Evolutionary conservation across 2,113 vertebrate species (phyloP).

Genomic region (Corvus moneduloides): DNA sequence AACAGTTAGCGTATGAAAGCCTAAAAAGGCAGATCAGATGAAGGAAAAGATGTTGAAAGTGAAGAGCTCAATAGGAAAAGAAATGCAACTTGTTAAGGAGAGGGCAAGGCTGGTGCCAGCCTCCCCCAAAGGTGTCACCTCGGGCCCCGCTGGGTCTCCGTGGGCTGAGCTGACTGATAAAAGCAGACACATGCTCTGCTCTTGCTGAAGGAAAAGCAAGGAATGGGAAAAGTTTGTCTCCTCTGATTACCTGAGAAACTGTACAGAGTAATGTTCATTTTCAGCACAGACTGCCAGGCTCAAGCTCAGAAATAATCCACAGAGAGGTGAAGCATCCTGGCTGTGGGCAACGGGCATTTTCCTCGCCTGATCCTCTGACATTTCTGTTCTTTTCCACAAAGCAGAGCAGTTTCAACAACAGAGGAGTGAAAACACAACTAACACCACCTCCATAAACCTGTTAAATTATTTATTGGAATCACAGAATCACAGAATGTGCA

Average conservation of each 20-base stretch:
- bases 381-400: neutral
- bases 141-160: rapidly evolving
- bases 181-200: neutral
- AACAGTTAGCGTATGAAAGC: neutral
- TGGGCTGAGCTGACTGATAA: neutral
- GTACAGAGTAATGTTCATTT: neutral
- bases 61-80: neutral
- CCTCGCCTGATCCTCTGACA: rapidly evolving
- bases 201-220: neutral
- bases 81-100: neutral
- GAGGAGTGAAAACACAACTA: neutral
- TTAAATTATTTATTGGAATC: neutral
- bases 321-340: neutral
- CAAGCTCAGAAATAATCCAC: neutral
- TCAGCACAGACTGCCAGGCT: neutral
- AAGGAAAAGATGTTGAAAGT: neutral
- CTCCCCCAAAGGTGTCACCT: neutral
- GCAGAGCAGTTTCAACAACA: neutral
- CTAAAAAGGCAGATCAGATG: neutral
- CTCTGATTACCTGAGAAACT: neutral
- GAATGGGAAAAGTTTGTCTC: neutral
- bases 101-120: neutral
- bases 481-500: too few species aligned
- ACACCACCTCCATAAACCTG: neutral
- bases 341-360: rapidly evolving